These are phyloP conservation scores for Zygaena filipendulae DNA, from an alignment of 2,888 invertebrate species.

Conservation along the genomic window DNA sequence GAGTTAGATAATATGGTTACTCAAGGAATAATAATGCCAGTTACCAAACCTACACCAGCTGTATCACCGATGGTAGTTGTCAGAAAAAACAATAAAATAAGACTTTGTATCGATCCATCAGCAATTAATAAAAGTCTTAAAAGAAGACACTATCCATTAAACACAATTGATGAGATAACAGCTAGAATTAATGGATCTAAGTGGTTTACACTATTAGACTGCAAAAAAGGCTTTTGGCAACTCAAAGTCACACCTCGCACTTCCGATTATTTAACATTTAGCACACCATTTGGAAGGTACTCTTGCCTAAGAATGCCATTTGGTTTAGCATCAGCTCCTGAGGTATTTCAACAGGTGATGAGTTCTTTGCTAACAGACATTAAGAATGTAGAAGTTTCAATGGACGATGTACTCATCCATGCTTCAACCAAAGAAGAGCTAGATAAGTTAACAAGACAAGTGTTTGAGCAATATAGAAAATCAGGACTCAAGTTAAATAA, in stretches of 20 bases:
- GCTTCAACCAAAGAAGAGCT: constrained; percentile 7
- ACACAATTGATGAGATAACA: constrained; percentile 16
- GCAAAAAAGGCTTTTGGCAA: constrained; percentile 16
- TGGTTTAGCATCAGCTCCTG: constrained; percentile 19
- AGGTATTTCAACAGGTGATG: constrained; percentile 19
- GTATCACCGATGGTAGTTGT: constrained; percentile 18
- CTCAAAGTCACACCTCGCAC: constrained; percentile 11
- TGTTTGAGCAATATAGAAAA: constrained; percentile 2
- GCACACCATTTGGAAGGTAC: constrained; percentile 16
- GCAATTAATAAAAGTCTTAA: constrained; percentile 14
- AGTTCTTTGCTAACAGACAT: constrained; percentile 4
- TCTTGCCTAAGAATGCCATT: constrained; percentile 15
- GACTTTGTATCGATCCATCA: constrained; percentile 15
- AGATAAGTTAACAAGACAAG: constrained; percentile 6
- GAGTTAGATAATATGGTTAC: too few relatives aligned
- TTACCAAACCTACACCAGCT: constrained; percentile 16
- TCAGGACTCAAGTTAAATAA: constrained; percentile 5
- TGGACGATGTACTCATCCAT: constrained; percentile 11
- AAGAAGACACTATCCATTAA: constrained; percentile 14
- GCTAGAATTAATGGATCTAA: constrained; percentile 14
- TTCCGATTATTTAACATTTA: constrained; percentile 11
- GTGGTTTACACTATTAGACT: constrained; percentile 15
- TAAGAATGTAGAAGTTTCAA: constrained; percentile 10
- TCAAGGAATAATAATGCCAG: too few relatives aligned
- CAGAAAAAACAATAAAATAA: constrained; percentile 15